A percentile compares a stretch with the other conserved stretches of the same genome.
phyloP scores from a whole-genome alignment of 2,797 vertebrate genomes.

The Poeciliopsis infans region DNA sequence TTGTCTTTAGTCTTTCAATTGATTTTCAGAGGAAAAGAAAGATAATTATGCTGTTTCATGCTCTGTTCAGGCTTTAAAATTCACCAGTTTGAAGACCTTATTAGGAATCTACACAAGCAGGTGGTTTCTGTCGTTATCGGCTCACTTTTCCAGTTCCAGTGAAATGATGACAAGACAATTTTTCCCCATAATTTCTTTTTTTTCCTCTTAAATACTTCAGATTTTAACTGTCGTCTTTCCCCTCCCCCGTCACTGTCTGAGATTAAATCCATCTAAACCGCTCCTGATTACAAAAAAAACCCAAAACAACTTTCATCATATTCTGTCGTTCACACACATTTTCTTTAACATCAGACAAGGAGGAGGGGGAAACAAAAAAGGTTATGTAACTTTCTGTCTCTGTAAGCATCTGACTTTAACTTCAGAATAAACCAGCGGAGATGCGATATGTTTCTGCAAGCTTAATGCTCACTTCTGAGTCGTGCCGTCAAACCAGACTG shows the following conservation, averaged over 20 bases:
- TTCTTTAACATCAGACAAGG: not conserved
- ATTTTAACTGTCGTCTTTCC: not conserved
- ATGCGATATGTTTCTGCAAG: not conserved
- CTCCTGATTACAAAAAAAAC: not conserved
- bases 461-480: not conserved
- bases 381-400: not conserved
- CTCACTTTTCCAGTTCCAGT: not conserved
- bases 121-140: not conserved
- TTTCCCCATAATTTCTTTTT: not conserved
- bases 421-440: not conserved
- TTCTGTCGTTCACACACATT: not conserved
- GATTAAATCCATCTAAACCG: not conserved
- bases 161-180: not conserved
- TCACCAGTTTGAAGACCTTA: constrained; percentile 39
- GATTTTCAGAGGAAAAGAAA: not conserved
- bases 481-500: not conserved
- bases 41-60: constrained; percentile 41
- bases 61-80: constrained; percentile 20
- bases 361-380: not conserved
- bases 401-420: not conserved
- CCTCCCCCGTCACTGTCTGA: not conserved
- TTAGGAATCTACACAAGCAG: constrained; percentile 44
- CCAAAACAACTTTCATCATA: not conserved
- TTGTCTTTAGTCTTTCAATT: not conserved
- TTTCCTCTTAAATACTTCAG: not conserved